Evolutionary conservation across 1,140 invertebrate genomes (phyloP), one percentile per base, ranked within the genome.

Genomic region (Tetranychus urticae): DNA sequence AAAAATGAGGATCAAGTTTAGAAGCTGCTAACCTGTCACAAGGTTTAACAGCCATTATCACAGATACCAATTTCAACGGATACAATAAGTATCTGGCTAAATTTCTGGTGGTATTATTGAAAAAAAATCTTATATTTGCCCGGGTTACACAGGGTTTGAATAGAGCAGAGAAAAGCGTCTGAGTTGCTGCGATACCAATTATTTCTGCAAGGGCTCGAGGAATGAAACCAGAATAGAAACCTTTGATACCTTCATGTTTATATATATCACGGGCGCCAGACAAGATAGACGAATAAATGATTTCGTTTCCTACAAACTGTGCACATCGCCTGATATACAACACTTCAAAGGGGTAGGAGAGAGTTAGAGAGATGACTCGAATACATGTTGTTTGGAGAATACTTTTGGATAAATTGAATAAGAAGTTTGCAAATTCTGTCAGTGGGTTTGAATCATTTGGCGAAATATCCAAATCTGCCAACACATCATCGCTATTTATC

Each of bases 31-130:
- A 56, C 57, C 42, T 60, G 14, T 35, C 56, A 62, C 67, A 75
- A 75, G 68, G 79, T 61, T 81, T 83, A 2, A 90, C 82, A 63
- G 81, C 78, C 82, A 88, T 88, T 69, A 87, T 87, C 64, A 85
- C 84, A 46, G 84, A 83, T 1, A 91, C 85, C n/a, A 92, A 82
- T 70, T 82, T 79, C 67, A 89, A 80, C 23, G 88, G 87, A 72
- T 92, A 91, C 10, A 82, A 84, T 42, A 89, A 68, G 39, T 85
- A 57, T 34, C 42, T 3, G 7, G 48, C 55, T 2, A 64, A 31
- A 37, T 62, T 35, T 34, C 46, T 58, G 36, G 57, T 56, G 2
- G 37, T 45, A 7, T 60, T 34, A 12, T 42, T 14, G 10, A 64
- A 13, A 54, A 35, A 64, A 7, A 14, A n/a, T 35, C 58, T 57